These are phyloP conservation scores for Oxyruncus cristatus DNA, from an alignment of 2,113 vertebrate species.

Conservation along the genomic window DNA sequence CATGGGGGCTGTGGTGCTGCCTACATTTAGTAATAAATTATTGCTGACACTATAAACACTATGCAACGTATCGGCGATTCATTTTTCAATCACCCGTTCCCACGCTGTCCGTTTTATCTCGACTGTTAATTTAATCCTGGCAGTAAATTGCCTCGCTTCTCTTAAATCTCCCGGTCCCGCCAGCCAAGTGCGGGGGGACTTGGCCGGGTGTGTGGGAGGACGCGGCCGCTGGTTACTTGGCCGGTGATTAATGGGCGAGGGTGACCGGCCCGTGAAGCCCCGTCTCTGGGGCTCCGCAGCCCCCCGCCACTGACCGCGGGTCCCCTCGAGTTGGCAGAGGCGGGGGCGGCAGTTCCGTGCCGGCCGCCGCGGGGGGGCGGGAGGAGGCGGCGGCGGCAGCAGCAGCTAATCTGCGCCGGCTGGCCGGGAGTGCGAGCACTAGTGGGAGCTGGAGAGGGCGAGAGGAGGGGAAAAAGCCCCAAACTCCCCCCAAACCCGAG, in stretches of 20 bases:
- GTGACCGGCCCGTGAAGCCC: accelerated
- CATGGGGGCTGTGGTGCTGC: background rate
- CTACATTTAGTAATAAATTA: background rate
- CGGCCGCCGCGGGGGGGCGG: background rate
- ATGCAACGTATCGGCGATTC: accelerated
- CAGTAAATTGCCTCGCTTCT: background rate
- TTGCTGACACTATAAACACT: background rate
- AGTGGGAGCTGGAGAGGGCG: constrained; percentile 78
- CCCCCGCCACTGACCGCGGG: background rate
- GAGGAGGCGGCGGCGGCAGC: background rate
- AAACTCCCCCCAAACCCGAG: background rate
- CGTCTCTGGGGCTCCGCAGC: background rate
- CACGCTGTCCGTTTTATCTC: constrained; percentile 6
- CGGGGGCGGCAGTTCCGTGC: background rate
- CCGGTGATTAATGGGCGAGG: accelerated
- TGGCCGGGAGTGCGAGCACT: constrained; percentile 49
- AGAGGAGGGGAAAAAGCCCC: background rate
- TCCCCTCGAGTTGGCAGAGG: background rate
- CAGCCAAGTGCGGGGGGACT: background rate
- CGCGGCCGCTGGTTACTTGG: accelerated
- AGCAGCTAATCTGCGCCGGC: background rate
- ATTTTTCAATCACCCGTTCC: background rate
- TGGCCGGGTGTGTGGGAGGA: background rate
- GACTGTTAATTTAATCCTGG: background rate
- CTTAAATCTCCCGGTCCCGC: background rate